Percentiles rank a stretch among this genome's conserved stretches.
Evolutionary conservation across 2,113 vertebrate genomes (phyloP).

Genomic region (Psephotus haematonotus): DNA sequence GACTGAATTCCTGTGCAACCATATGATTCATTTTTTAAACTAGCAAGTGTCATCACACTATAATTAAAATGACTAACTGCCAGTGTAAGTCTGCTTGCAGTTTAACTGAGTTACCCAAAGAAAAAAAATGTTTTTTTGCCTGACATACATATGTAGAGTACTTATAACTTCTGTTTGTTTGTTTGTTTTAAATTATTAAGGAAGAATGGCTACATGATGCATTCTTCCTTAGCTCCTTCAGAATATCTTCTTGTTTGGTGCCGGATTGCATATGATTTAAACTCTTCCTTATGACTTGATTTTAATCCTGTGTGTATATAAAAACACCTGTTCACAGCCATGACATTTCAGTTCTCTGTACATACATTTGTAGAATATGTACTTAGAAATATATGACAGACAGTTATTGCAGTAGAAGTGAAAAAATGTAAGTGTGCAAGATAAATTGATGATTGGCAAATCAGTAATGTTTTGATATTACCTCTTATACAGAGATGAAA

Average conservation of each 20-base stretch:
- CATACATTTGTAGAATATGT: neutral
- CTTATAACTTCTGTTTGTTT: neutral
- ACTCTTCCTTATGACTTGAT: neutral
- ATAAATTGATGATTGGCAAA: neutral
- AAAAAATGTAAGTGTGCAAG: neutral
- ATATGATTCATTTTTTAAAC: conserved; percentile 62
- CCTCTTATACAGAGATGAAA: neutral
- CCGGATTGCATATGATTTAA: neutral
- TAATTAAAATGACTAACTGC: conserved; percentile 70
- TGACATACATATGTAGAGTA: neutral
- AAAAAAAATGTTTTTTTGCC: neutral
- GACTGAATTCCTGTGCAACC: conserved; percentile 47
- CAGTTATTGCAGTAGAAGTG: neutral
- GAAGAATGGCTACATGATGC: neutral
- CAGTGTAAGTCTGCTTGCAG: conserved; percentile 35
- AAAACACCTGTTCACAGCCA: neutral
- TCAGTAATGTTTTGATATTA: neutral
- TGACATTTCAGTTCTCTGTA: neutral
- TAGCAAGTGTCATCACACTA: conserved; percentile 61
- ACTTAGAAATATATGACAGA: neutral
- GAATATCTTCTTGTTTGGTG: neutral
- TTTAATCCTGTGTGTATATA: neutral
- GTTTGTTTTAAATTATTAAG: neutral
- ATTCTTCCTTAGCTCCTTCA: neutral
- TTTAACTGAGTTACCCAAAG: conserved; percentile 12